Base-by-base conservation (phyloP, 2,113 vertebrate genomes). In the Grus americana region DNA sequence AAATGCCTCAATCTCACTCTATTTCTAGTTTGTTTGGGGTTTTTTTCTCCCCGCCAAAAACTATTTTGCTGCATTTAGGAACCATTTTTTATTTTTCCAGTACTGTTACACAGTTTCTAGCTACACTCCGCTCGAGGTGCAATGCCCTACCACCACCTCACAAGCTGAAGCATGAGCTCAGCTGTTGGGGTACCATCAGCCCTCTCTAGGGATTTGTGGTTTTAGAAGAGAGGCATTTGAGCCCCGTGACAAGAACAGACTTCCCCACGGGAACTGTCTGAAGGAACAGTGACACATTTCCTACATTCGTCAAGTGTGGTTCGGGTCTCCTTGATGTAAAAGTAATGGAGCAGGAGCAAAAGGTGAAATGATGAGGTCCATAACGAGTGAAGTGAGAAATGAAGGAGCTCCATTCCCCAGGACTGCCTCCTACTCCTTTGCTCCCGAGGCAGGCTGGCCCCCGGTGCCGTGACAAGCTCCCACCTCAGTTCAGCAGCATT, bases 401-500 rank as follows among this genome's bases (percentile, higher is more conserved):
- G 1, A 46, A 72, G 44, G 70, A 79, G 18, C 62, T 68, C 18
- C 2, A 0, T 42, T 86, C 23, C 57, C 54, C 30, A 18, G 44
- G 55, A 57, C 9, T 57, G 47, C 27, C 18, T 54, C 61, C 57
- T n/a, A 44, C 40, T 58, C 15, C 57, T 72, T 32, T 5, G 2
- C 15, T 90, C n/a, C 57, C 4, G 4, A 42, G 52, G 36, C 16
- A 29, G 34, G 57, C 22, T 74, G 61, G 18, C 10, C 40, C 13
- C 22, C 0, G 0, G 32, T 11, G 34, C 66, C 66, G 54, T 32
- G 44, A n/a, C 44, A 75, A 12, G 32, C 12, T 81, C 67, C 16
- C 67, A 40, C 23, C 12, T 68, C 8, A 4, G 27, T 61, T 55
- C 4, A 5, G 42, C 7, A 5, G 36, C 8, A 27, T 27, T 40